Percentiles rank a stretch among this genome's conserved stretches.
These are phyloP conservation scores for Lordiphosa mommai DNA, from an alignment of 1,140 invertebrate species.

Conservation along the genomic window DNA sequence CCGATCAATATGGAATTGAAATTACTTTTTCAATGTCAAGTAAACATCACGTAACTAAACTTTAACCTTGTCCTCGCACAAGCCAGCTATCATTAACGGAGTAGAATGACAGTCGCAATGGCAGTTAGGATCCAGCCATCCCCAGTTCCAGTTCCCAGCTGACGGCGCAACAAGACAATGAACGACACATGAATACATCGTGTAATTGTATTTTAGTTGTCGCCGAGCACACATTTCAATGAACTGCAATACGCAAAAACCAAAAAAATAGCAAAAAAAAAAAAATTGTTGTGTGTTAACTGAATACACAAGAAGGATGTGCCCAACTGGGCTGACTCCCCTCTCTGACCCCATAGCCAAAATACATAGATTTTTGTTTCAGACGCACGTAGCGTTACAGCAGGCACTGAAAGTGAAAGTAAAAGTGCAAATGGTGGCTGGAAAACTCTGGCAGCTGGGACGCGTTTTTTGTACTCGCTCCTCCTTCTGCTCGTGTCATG, in stretches of 20 bases:
- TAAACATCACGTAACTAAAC: slow-evolving; percentile 55
- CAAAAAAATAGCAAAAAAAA: slow-evolving; percentile 14
- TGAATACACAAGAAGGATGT: slow-evolving; percentile 37
- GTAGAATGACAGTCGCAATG: slow-evolving; percentile 18
- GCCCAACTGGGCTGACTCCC: slow-evolving; percentile 4
- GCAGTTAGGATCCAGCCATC: not conserved
- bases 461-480: slow-evolving; percentile 10
- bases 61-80: slow-evolving; percentile 53
- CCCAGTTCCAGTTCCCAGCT: slow-evolving; percentile 31
- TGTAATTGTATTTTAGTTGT: slow-evolving; percentile 63
- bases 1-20: not conserved
- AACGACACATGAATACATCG: slow-evolving; percentile 53
- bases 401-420: slow-evolving; percentile 64
- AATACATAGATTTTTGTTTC: slow-evolving; percentile 50
- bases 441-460: slow-evolving; percentile 41
- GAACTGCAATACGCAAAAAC: slow-evolving; percentile 39
- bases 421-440: slow-evolving; percentile 25
- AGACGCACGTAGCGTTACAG: slow-evolving; percentile 49
- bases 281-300: slow-evolving; percentile 41
- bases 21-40: slow-evolving; percentile 25
- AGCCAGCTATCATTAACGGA: slow-evolving; percentile 24
- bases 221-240: slow-evolving; percentile 51
- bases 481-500: slow-evolving; percentile 13
- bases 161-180: slow-evolving; percentile 50
- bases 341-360: slow-evolving; percentile 17